Evolutionary conservation across 2,797 vertebrate species (phyloP), one percentile per base, ranked within the genome.

Genomic region (Hydrocynus forskahlii): DNA sequence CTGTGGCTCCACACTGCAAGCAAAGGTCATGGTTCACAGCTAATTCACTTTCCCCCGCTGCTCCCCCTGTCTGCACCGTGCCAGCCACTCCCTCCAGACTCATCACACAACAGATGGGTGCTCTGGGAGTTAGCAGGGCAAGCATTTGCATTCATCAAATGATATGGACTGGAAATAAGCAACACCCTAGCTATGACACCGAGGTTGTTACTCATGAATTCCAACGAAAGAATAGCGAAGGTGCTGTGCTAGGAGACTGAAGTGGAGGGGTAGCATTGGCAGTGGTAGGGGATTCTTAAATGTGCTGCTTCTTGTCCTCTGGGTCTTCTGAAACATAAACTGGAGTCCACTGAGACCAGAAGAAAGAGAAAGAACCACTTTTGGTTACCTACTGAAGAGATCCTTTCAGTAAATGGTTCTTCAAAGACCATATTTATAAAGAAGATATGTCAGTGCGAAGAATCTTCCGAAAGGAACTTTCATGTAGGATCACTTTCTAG

Each of bases 21-120:
- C 38, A 63, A 71, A 67, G 73, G 75, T 82, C 59, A 73, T 59
- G 75, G 74, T 76, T 81, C 74, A 81, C 55, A 71, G 48, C 50
- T 78, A 73, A 78, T 78, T 78, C 81, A 78, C 60, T 35, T 9
- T 14, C 77, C 71, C 81, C 75, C 73, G 81, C 75, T 82, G 81
- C 68, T 74, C 60, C 8, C 55, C 70, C 54, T 81, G 74, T 50
- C 62, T 78, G 52, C 69, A 54, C 25, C 48, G 54, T 54, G 62
- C 48, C 62, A 25, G 43, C 10, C 67, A 45, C 59, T 72, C 60
- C 38, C 68, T 71, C 59, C 54, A 52, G 25, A 74, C 76, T 78
- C 62, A 40, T 62, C 69, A 60, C 57, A 71, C 50, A 76, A 71
- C 75, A 62, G 70, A 78, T 74, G 75, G 81, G 60, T 73, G 50